phyloP scores from a whole-genome alignment of 2,113 vertebrate genomes.

The Pantherophis guttatus region DNA sequence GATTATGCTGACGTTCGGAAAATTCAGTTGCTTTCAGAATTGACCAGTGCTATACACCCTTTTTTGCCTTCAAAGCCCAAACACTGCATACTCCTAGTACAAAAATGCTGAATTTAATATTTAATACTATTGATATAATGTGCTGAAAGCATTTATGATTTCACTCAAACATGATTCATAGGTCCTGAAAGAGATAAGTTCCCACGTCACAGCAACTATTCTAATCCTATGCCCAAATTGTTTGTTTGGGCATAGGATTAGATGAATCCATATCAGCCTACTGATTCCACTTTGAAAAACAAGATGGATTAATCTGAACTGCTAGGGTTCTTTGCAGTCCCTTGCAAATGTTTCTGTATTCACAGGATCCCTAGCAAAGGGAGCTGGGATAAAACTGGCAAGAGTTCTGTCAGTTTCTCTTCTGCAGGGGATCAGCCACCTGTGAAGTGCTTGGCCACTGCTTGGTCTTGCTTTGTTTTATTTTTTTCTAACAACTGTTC shows the following conservation, averaged over 20 bases:
- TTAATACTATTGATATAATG: background rate
- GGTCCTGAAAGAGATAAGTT: background rate
- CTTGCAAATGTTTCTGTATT: background rate
- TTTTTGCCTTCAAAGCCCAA: background rate
- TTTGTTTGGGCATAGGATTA: background rate
- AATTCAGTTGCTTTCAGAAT: background rate
- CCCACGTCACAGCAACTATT: background rate
- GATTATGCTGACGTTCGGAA: background rate
- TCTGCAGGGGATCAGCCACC: background rate
- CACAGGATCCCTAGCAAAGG: background rate
- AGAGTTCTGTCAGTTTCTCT: background rate
- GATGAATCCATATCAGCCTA: background rate
- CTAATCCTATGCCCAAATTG: background rate
- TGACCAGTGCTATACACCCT: background rate
- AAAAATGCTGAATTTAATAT: background rate
- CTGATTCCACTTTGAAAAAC: background rate
- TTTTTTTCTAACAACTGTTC: background rate
- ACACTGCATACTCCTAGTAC: background rate
- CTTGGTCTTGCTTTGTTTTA: background rate
- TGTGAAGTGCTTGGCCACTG: background rate
- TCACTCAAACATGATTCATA: background rate
- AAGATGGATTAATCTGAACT: background rate
- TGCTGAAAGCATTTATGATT: background rate
- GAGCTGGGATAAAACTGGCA: background rate
- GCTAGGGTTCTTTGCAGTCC: background rate